Conservation (phyloP, 2,888 invertebrate genomes). For the Choreutis nemorana region DNA sequence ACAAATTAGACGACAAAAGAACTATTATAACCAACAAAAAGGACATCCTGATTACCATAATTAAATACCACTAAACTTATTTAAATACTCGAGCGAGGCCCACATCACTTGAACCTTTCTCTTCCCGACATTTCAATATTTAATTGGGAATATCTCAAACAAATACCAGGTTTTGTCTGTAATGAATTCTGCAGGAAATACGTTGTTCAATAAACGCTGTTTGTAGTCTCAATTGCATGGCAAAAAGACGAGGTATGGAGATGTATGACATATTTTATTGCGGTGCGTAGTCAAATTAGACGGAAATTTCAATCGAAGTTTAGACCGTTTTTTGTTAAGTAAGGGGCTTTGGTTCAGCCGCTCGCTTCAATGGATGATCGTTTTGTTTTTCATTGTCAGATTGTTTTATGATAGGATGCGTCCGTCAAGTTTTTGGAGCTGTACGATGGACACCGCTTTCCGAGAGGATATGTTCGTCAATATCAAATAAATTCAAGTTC, state of each 20-base stretch:
- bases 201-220: slow-evolving; percentile 44
- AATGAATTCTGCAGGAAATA: slow-evolving; percentile 47
- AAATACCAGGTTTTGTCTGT: slow-evolving; percentile 40
- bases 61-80: slow-evolving; percentile 41
- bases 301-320: slow-evolving; percentile 58
- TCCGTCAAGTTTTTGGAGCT: slow-evolving; percentile 21
- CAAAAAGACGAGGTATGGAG: slow-evolving; percentile 44
- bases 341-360: not conserved
- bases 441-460: slow-evolving; percentile 5
- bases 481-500: slow-evolving; percentile 2
- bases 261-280: slow-evolving; percentile 63
- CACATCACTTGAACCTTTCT: slow-evolving; percentile 50
- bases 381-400: slow-evolving; percentile 12
- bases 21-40: slow-evolving; percentile 24
- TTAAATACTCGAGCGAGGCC: slow-evolving; percentile 41
- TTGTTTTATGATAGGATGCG: slow-evolving; percentile 20
- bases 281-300: slow-evolving; percentile 54
- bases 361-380: not conserved
- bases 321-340: slow-evolving; percentile 24
- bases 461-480: not conserved
- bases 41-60: slow-evolving; percentile 44
- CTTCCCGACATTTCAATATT: no score
- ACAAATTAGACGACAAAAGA: slow-evolving; percentile 27
- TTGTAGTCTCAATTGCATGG: slow-evolving; percentile 46
- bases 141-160: slow-evolving; percentile 50